Evolutionary conservation across 2,888 invertebrate species (phyloP).

Genomic region (Caenorhabditis japonica): DNA sequence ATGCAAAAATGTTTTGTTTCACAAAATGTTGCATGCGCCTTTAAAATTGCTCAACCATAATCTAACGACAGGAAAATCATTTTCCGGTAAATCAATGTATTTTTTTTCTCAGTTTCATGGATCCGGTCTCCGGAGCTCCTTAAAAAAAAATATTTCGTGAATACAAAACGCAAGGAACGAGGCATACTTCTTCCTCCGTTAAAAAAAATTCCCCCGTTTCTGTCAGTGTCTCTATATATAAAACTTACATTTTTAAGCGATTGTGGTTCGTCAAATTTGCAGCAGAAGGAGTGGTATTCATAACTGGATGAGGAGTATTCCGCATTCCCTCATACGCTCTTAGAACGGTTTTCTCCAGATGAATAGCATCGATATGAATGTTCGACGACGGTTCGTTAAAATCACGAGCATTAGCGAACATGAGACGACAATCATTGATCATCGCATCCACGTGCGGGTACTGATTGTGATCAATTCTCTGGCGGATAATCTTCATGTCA

Average conservation of each 20-base stretch:
- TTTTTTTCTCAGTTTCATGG: too few species aligned
- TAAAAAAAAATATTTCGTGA: too few species aligned
- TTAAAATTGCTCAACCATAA: too few species aligned
- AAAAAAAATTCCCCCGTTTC: too few species aligned
- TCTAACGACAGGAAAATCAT: too few species aligned
- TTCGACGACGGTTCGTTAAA: conserved; percentile 94
- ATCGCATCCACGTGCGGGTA: conserved; percentile 68
- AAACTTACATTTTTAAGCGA: conserved; percentile 11
- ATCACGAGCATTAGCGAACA: conserved; percentile 96
- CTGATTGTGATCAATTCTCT: conserved; percentile 77
- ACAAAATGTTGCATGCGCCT: too few species aligned
- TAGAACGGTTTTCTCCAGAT: conserved; percentile 44
- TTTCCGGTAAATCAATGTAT: too few species aligned
- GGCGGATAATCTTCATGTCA: conserved; percentile 88
- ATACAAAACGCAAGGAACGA: too few species aligned
- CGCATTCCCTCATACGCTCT: conserved; percentile 31
- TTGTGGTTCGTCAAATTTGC: conserved; percentile 9
- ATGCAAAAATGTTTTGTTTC: too few species aligned
- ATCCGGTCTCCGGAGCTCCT: too few species aligned
- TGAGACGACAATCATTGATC: conserved; percentile 80
- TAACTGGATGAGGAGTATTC: conserved; percentile 1
- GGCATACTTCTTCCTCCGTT: too few species aligned
- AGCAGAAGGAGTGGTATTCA: conserved; percentile 6
- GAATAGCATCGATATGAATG: conserved; percentile 82
- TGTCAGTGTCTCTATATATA: too few species aligned